phyloP scores from a whole-genome alignment of 2,888 invertebrate species.

The Salpingus planirostris region DNA sequence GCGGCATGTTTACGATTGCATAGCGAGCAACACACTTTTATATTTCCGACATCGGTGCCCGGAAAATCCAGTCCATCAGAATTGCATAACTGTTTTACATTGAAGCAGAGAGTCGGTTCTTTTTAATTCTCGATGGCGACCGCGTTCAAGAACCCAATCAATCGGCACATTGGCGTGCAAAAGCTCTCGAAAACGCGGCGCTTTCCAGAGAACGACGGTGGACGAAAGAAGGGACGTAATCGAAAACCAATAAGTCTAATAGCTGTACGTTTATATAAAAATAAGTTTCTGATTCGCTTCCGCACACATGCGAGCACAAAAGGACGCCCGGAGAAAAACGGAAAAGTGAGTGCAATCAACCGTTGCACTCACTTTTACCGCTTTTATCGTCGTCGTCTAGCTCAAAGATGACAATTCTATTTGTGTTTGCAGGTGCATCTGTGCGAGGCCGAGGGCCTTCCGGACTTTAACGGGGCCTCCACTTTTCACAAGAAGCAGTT shows the following conservation, averaged over 20 bases:
- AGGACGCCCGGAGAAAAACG: background rate
- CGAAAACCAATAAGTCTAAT: slow-evolving; percentile 16
- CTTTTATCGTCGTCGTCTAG: slow-evolving; percentile 14
- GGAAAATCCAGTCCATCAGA: no score
- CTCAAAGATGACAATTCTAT: background rate
- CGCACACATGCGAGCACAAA: background rate
- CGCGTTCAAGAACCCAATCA: no score
- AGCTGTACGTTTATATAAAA: slow-evolving; percentile 12
- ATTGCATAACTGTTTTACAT: no score
- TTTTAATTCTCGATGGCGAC: no score
- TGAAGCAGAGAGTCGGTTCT: no score
- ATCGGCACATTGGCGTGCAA: no score
- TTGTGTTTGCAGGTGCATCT: slow-evolving; percentile 53
- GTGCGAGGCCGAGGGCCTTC: slow-evolving; percentile 68
- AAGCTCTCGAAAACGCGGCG: no score
- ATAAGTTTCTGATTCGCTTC: slow-evolving; percentile 11
- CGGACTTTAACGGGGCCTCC: slow-evolving; percentile 56
- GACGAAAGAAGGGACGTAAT: slow-evolving; percentile 4
- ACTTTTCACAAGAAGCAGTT: slow-evolving; percentile 60
- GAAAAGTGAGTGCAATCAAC: slow-evolving; percentile 20
- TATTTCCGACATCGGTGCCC: no score
- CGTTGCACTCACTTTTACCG: slow-evolving; percentile 22
- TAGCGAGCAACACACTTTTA: no score
- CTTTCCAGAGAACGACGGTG: background rate
- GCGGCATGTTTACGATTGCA: no score